Base-by-base conservation (phyloP, 1,140 invertebrate species). In the Delia radicum region DNA sequence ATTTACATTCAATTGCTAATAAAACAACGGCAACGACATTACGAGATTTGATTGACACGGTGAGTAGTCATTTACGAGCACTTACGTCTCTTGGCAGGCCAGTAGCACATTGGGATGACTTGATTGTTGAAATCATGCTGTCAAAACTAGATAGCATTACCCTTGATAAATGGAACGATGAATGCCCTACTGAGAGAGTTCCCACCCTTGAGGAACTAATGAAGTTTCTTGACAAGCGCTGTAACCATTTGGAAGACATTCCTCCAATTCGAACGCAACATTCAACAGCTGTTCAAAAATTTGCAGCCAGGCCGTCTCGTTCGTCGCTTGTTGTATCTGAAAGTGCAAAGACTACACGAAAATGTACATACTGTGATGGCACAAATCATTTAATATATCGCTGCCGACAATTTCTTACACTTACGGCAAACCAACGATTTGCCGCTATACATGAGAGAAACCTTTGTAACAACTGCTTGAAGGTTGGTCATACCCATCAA, bases 181-280 rank as follows among this genome's bases (percentile, higher is more conserved):
- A 65, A 13, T 65, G 18, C 27, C 62, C 62, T 24, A 26, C 24
- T 65, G 62, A 65, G 10, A n/a, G 2, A 3, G 10, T 18, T 24
- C 62, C 62, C 13, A 65, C 62, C n/a, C n/a, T 65, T 12, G 24
- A 65, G 10, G 62, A 72, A 62, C 18, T 63, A 71, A 61, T 62
- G 33, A 75, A 67, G 37, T 73, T 42, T 69, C 26, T 73, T n/a
- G 15, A 65, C 5, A 33, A 26, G 26, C 62, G 62, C 24, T 65
- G 62, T 13, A 65, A 5, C 26, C 62, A 65, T 27, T 65, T 65
- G 13, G 62, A 65, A 27, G 62, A 65, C 18, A 18, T n/a, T 6
- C 26, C 62, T 7, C 26, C 62, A 3, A 12, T 65, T 5, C 62
- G 27, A n/a, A n/a, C n/a, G n/a, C n/a, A n/a, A n/a, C n/a, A n/a